A percentile compares a stretch with the other conserved stretches of the same genome.
phyloP scores from a whole-genome alignment of 2,797 vertebrate genomes.

The Psittacula echo region DNA sequence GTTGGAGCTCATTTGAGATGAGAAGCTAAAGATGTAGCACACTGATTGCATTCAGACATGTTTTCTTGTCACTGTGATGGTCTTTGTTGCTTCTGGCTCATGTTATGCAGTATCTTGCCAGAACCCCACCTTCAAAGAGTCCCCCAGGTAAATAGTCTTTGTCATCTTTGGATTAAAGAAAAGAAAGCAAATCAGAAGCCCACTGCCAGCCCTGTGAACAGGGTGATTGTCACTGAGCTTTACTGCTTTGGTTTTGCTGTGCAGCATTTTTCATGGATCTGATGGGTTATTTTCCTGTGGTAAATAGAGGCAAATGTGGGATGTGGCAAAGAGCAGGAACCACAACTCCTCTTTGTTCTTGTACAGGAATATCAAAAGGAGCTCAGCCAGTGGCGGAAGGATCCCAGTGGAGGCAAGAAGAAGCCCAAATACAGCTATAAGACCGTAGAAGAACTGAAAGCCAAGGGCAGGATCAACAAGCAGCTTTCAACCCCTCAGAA shows the following conservation, averaged over 20 bases:
- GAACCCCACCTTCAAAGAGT: not conserved
- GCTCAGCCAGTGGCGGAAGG: conserved; percentile 96
- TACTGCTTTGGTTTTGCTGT: not conserved
- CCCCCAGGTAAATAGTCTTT: accelerated
- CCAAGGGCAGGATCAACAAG: conserved; percentile 88
- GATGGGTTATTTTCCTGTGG: not conserved
- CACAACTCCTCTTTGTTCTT: not conserved
- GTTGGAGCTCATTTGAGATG: not conserved
- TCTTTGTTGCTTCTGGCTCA: not conserved
- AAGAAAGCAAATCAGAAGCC: not conserved
- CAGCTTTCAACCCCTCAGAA: conserved; percentile 86
- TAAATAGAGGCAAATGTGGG: not conserved
- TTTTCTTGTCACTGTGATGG: not conserved
- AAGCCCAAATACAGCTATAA: conserved; percentile 96
- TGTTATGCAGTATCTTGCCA: not conserved
- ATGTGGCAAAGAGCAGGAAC: not conserved
- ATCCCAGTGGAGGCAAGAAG: conserved; percentile 89
- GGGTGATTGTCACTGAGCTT: not conserved
- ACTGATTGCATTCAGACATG: accelerated
- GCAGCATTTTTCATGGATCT: not conserved
- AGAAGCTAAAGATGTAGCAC: not conserved
- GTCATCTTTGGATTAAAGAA: not conserved
- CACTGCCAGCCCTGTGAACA: accelerated
- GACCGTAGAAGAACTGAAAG: conserved; percentile 95
- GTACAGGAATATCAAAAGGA: conserved; percentile 93